These are phyloP conservation scores for Sus scrofa DNA, from an alignment of 2,113 vertebrate species.

Conservation along the genomic window DNA sequence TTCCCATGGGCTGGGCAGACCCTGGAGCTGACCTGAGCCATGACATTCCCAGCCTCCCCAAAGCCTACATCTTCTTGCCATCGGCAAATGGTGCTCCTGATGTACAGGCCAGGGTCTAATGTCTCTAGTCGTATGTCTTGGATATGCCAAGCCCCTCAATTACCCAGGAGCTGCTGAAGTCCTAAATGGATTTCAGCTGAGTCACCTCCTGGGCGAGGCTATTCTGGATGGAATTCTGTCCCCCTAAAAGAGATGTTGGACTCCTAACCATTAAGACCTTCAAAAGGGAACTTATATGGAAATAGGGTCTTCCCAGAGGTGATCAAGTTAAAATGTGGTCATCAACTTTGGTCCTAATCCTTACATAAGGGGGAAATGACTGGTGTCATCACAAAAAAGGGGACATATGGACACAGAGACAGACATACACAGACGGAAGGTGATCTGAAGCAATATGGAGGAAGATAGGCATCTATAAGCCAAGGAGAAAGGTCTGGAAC, in stretches of 20 bases:
- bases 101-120: not conserved
- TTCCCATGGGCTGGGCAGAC: too few relatives aligned
- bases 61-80: not conserved
- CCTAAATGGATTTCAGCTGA: not conserved
- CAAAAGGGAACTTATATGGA: not conserved
- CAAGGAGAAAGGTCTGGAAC: not conserved
- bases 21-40: not conserved
- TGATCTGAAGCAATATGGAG: not conserved
- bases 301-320: not conserved
- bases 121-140: not conserved
- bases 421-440: not conserved
- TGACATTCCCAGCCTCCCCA: not conserved
- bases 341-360: not conserved
- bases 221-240: too few relatives aligned
- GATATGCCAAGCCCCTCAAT: not conserved
- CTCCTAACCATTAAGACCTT: not conserved
- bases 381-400: not conserved
- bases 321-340: not conserved
- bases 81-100: not conserved
- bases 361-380: not conserved
- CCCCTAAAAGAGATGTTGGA: not conserved
- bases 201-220: not conserved
- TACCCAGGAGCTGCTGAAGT: not conserved
- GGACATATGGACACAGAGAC: not conserved
- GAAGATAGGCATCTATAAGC: accelerated